A percentile compares a stretch with the other conserved stretches of the same genome.
phyloP scores from a whole-genome alignment of 2,797 vertebrate species.

The Melanotaenia nigrans region DNA sequence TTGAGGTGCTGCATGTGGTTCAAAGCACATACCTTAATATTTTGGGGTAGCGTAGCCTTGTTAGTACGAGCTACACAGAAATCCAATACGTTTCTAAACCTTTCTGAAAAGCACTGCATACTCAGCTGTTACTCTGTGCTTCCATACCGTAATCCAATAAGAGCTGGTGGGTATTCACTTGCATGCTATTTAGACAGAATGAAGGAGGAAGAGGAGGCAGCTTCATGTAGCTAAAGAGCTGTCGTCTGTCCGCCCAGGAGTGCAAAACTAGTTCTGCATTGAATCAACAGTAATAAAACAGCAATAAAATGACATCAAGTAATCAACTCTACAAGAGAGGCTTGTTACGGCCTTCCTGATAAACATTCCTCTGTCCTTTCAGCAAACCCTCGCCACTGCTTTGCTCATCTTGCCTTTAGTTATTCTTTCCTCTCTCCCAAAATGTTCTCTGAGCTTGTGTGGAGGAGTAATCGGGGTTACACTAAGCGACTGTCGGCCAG shows the following conservation, averaged over 20 bases:
- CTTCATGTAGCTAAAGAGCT: conserved; percentile 68
- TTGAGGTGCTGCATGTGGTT: conserved; percentile 36
- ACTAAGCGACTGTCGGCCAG: conserved; percentile 41
- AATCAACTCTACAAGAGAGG: conserved; percentile 78
- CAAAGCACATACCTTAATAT: conserved; percentile 47
- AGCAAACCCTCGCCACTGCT: conserved; percentile 61
- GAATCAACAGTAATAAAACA: conserved; percentile 82
- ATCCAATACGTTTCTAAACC: conserved; percentile 51
- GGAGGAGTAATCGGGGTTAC: conserved; percentile 40
- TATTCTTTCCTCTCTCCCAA: conserved; percentile 41
- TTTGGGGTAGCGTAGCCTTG: conserved; percentile 24
- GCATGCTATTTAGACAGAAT: conserved; percentile 58
- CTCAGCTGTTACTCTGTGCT: conserved; percentile 49
- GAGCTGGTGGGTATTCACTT: conserved; percentile 65
- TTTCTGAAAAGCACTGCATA: conserved; percentile 67
- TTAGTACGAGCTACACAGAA: conserved; percentile 29
- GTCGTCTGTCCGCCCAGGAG: conserved; percentile 67
- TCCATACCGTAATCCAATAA: conserved; percentile 71
- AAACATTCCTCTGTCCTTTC: conserved; percentile 76
- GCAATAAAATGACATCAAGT: conserved; percentile 83
- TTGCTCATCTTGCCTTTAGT: conserved; percentile 50
- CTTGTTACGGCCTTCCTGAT: conserved; percentile 65
- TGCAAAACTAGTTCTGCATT: conserved; percentile 83
- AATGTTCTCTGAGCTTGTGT: conserved; percentile 55
- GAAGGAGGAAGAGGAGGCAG: conserved; percentile 73